Evolutionary conservation across 2,113 vertebrate genomes (phyloP), one percentile per base, ranked within the genome.

Genomic region (Pelusios castaneus): DNA sequence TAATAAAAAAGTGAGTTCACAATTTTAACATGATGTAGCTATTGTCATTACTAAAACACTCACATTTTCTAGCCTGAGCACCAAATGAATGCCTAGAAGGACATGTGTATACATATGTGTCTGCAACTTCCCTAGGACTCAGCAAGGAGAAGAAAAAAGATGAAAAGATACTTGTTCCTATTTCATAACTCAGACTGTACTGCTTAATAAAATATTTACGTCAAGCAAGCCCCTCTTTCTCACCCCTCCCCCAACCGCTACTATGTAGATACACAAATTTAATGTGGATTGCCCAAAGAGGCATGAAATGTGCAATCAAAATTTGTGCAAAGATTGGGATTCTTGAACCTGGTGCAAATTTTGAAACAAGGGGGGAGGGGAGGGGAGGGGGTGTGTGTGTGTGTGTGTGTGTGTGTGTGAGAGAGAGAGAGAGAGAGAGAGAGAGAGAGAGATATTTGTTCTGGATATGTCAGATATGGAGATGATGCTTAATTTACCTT

Each of bases 401-500:
- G 13, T 51, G 47, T 11, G 47, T 92, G 85, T 84, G 73, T 54
- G 87, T 79, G 38, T 21, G 8, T 80, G 91, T 82, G 51, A 87
- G n/a, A n/a, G n/a, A n/a, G n/a, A n/a, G n/a, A n/a, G n/a, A n/a
- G n/a, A n/a, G n/a, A n/a, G n/a, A n/a, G n/a, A n/a, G n/a, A n/a
- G n/a, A n/a, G n/a, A n/a, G n/a, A n/a, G n/a, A n/a, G n/a, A n/a
- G 76, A 43, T 90, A 5, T 85, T 82, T 45, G 38, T 10, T 78
- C 78, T 63, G 87, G 70, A 91, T 55, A 19, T n/a, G 93, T 90
- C 58, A 31, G 4, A 49, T 88, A 22, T 77, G 78, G 67, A 89
- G 85, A 76, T 58, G 87, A 8, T 78, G 38, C 73, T 82, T 93
- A 87, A 87, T 51, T 96, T 93, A 94, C 82, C 77, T 94, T 34